A percentile compares a stretch with the other conserved stretches of the same genome.
phyloP scores from a whole-genome alignment of 2,113 vertebrate genomes.

The Lophura nycthemera region DNA sequence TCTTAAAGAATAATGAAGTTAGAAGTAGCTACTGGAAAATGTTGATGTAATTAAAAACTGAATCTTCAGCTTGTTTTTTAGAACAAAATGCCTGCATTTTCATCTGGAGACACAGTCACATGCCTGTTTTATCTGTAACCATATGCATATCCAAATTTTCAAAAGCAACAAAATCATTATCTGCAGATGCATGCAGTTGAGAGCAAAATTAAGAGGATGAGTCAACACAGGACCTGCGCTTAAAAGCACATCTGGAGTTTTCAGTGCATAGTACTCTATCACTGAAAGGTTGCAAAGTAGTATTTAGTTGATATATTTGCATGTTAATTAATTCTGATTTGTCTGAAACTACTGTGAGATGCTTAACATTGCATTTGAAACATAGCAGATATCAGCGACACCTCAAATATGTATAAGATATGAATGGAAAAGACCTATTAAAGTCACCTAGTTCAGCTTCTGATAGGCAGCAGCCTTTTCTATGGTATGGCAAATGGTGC shows the following conservation, averaged over 20 bases:
- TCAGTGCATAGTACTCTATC: not conserved
- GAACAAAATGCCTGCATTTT: not conserved
- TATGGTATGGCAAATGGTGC: accelerated
- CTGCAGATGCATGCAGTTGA: not conserved
- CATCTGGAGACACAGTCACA: not conserved
- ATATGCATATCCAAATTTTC: not conserved
- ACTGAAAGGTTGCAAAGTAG: not conserved
- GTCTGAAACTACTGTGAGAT: not conserved
- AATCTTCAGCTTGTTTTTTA: not conserved
- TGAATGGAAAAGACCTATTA: not conserved
- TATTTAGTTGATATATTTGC: conserved; percentile 2
- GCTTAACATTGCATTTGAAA: not conserved
- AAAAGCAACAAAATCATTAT: conserved; percentile 6
- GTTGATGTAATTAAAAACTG: not conserved
- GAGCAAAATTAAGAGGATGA: conserved; percentile 25
- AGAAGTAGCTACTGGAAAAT: not conserved
- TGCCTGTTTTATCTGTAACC: not conserved
- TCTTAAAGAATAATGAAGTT: not conserved
- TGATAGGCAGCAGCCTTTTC: not conserved
- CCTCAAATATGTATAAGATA: not conserved
- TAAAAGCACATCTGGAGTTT: conserved; percentile 9
- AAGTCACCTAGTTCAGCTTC: not conserved
- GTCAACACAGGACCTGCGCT: not conserved
- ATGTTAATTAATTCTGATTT: conserved; percentile 12
- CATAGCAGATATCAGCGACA: not conserved